Conservation (phyloP, 2,113 vertebrate genomes). For the Silurus meridionalis region DNA sequence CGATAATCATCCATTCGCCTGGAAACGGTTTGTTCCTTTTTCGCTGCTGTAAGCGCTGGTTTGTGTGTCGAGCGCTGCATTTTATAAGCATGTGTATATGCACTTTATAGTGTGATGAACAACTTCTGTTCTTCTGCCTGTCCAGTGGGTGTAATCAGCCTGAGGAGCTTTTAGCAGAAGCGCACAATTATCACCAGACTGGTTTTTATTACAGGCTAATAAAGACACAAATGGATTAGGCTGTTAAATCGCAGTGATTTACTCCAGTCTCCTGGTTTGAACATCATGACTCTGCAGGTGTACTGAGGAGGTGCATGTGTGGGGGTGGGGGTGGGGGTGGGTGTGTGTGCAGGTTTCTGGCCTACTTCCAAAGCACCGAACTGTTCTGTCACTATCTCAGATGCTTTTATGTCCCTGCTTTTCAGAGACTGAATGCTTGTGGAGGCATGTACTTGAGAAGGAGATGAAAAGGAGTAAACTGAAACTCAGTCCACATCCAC, state of each 20-base stretch:
- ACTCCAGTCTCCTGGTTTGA: conserved; percentile 47
- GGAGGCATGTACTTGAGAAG: conserved; percentile 68
- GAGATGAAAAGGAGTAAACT: conserved; percentile 62
- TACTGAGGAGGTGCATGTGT: conserved; percentile 31
- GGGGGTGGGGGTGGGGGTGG: conserved; percentile 3
- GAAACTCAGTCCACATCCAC: conserved; percentile 13
- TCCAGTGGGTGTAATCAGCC: conserved; percentile 49
- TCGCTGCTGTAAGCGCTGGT: not conserved
- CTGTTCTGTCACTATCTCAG: conserved; percentile 24
- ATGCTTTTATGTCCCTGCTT: conserved; percentile 49
- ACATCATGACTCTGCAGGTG: conserved; percentile 45
- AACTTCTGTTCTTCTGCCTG: conserved; percentile 24
- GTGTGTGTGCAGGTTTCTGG: not conserved
- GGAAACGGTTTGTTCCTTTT: conserved; percentile 12
- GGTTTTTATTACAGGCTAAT: conserved; percentile 67
- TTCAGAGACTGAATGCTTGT: conserved; percentile 51
- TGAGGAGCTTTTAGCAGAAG: conserved; percentile 65
- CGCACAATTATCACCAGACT: conserved; percentile 62
- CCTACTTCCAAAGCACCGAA: conserved; percentile 27
- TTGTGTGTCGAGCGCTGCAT: conserved; percentile 10
- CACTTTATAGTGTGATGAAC: conserved; percentile 39
- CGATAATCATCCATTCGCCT: conserved; percentile 3
- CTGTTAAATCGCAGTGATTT: conserved; percentile 71
- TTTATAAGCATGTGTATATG: conserved; percentile 21
- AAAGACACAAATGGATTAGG: conserved; percentile 63